These are phyloP conservation scores for Ophthalmolycus amberensis DNA, from an alignment of 2,113 vertebrate species.

Conservation along the genomic window DNA sequence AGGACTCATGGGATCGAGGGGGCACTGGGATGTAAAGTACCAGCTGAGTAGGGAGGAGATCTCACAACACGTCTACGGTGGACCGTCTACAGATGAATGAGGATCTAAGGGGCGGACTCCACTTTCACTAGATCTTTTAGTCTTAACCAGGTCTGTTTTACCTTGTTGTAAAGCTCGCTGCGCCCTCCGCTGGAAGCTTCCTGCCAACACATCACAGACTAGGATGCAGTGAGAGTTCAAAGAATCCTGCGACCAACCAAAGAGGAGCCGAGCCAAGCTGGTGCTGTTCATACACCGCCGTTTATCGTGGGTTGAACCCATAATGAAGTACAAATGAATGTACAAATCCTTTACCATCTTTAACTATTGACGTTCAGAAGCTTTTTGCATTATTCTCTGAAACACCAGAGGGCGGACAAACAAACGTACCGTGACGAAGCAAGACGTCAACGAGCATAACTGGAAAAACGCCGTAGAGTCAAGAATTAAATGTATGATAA, in stretches of 20 bases:
- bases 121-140: background rate
- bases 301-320: background rate
- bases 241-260: background rate
- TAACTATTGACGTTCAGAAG: background rate
- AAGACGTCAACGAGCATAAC: no score
- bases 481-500: no score
- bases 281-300: background rate
- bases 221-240: constrained; percentile 28
- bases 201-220: constrained; percentile 70
- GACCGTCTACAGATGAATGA: background rate
- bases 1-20: constrained; percentile 10
- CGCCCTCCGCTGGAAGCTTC: constrained; percentile 46
- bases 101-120: background rate
- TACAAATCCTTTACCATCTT: background rate
- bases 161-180: constrained; percentile 49
- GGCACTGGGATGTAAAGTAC: no score
- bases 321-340: background rate
- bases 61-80: constrained; percentile 21
- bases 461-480: no score
- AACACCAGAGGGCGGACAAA: no score
- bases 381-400: no score
- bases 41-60: background rate
- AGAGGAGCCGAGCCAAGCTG: background rate
- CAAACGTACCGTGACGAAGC: no score
- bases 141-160: constrained; percentile 45